phyloP scores from a whole-genome alignment of 1,140 invertebrate species.

The Hermetia illucens region DNA sequence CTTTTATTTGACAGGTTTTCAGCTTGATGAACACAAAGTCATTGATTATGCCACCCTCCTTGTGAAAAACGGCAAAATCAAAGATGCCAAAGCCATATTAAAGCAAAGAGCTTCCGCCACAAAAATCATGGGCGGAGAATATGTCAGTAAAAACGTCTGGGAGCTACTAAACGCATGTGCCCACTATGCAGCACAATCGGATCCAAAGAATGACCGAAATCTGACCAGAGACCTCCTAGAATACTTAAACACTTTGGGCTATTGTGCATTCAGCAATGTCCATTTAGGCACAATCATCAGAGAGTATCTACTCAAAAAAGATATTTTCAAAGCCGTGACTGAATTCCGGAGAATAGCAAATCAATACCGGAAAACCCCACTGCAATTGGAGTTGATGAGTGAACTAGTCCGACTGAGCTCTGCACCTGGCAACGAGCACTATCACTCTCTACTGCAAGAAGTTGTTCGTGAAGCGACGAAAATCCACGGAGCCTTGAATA shows the following conservation, averaged over 20 bases:
- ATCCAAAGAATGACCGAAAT: slow-evolving; percentile 7
- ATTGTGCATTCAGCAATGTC: slow-evolving; percentile 29
- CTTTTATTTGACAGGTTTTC: slow-evolving; percentile 20
- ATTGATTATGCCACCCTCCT: slow-evolving; percentile 32
- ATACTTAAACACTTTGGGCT: slow-evolving; percentile 27
- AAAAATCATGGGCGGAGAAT: slow-evolving; percentile 12
- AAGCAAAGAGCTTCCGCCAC: slow-evolving; percentile 12
- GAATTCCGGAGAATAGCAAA: slow-evolving; percentile 22
- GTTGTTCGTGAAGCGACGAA: slow-evolving; percentile 21
- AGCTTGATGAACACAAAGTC: slow-evolving; percentile 36
- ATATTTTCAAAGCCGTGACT: slow-evolving; percentile 27
- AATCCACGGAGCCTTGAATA: slow-evolving; percentile 25
- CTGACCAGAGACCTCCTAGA: slow-evolving; percentile 16
- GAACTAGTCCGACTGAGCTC: slow-evolving; percentile 25
- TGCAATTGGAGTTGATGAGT: slow-evolving; percentile 34
- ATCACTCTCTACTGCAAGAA: slow-evolving; percentile 19
- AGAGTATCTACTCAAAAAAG: slow-evolving; percentile 27
- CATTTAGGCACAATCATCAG: slow-evolving; percentile 33
- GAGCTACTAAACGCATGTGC: slow-evolving; percentile 30
- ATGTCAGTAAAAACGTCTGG: slow-evolving; percentile 28
- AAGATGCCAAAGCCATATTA: slow-evolving; percentile 29
- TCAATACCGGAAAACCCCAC: slow-evolving; percentile 30
- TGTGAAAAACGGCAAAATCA: slow-evolving; percentile 25
- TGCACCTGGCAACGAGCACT: slow-evolving; percentile 10
- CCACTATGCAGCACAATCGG: slow-evolving; percentile 10